Evolutionary conservation across 2,113 vertebrate species (phyloP), one percentile per base, ranked within the genome.

Genomic region (Pitta sordida): DNA sequence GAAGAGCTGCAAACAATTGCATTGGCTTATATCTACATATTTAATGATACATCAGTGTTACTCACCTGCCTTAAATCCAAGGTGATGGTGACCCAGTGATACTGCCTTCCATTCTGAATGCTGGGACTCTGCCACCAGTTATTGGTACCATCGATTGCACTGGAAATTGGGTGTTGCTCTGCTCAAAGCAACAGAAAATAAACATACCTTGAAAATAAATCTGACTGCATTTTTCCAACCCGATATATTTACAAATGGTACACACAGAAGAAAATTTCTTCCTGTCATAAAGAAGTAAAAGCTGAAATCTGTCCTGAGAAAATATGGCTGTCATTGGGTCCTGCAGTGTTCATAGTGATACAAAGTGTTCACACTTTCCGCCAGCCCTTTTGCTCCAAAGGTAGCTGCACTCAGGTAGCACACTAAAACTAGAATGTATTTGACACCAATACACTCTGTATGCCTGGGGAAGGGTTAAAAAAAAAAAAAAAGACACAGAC

Each of bases 91-190:
- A 99, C 97, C 99, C 99, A 99, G 96, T 99, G 99, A 71, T 98
- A 99, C 71, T 98, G 98, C 39, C 97, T 98, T 55, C 99, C 99
- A 10, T 99, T 99, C 85, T 99, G 99, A 96, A 99, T 99, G 88
- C 99, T 99, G 9, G 99, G 99, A 83, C 99, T 99, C 95, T 99
- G 99, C 99, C 99, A 99, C 99, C 99, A 99, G 69, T 98, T 98
- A 92, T 99, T 99, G 41, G 99, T 99, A 55, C 99, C 99, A 70
- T 99, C 99, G 0, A 99, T 99, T 7, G 99, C 98, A 29, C 98
- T 98, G 29, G 98, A 98, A 88, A 99, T 99, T 3, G 98, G 99
- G 86, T 99, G 99, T 30, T 97, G 98, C 80, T 99, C 99, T 99
- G 97, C 90, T 86, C 82, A 55, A 95, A 88, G 63, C 60, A 37